phyloP scores from a whole-genome alignment of 1,140 invertebrate genomes.

The Liolophura sinensis region DNA sequence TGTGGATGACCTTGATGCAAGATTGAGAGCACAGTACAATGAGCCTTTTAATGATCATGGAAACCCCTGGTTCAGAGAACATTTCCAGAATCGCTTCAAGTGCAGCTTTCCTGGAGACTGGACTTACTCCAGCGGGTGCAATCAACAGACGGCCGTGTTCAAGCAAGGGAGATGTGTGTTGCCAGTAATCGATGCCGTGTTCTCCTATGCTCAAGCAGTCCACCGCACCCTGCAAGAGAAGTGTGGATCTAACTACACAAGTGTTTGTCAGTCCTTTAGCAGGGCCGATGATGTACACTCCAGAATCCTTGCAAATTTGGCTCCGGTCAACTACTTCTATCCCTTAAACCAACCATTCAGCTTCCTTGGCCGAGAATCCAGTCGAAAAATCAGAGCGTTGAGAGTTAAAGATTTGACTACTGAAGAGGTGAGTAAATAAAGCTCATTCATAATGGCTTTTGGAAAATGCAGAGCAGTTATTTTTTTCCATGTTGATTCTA shows the following conservation, averaged over 20 bases:
- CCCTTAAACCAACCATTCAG: conserved; percentile 28
- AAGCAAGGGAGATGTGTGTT: conserved; percentile 47
- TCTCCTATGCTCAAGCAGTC: conserved; percentile 44
- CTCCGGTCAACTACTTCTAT: conserved; percentile 39
- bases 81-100: conserved; percentile 32
- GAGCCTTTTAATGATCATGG: neutral
- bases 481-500: too few relatives aligned
- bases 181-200: conserved; percentile 56
- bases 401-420: neutral
- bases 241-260: conserved; percentile 45
- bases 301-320: conserved; percentile 40
- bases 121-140: conserved; percentile 20
- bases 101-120: conserved; percentile 35
- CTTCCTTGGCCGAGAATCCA: conserved; percentile 43
- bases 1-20: too few relatives aligned
- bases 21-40: too few relatives aligned
- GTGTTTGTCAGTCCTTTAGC: conserved; percentile 38
- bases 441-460: neutral
- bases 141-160: conserved; percentile 1
- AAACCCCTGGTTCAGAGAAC: conserved; percentile 51
- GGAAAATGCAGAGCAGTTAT: too few relatives aligned
- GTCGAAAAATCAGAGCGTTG: conserved; percentile 12
- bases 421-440: conserved; percentile 10
- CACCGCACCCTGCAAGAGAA: conserved; percentile 34
- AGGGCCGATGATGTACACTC: conserved; percentile 29